Evolutionary conservation across 2,797 vertebrate species (phyloP).

Genomic region (Squalus acanthias): DNA sequence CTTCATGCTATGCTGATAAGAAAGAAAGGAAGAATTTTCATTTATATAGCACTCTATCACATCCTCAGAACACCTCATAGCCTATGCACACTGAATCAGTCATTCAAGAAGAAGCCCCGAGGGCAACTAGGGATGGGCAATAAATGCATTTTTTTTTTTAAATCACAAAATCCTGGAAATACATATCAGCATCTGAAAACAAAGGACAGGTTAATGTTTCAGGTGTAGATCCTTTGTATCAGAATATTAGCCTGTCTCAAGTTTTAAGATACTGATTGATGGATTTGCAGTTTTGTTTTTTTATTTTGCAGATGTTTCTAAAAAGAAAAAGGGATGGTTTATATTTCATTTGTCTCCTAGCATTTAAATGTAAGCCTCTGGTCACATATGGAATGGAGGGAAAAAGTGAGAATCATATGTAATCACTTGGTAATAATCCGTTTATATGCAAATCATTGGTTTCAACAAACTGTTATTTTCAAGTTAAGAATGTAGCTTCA

Average conservation of each 20-base stretch:
- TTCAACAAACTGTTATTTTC: background rate
- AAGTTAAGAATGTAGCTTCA: background rate
- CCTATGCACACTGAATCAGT: background rate
- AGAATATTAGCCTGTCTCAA: background rate
- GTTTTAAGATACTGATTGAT: background rate
- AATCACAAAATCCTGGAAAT: background rate
- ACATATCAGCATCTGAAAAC: background rate
- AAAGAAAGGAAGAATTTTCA: background rate
- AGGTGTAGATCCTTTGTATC: background rate
- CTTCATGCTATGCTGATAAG: background rate
- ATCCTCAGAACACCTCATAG: background rate
- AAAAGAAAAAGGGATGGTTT: background rate
- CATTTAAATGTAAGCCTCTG: background rate
- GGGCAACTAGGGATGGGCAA: background rate
- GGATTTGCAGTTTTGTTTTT: background rate
- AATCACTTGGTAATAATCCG: background rate
- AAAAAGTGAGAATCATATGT: background rate
- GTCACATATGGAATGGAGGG: background rate
- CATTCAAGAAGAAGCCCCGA: background rate
- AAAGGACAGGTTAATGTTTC: background rate
- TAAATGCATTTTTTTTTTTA: background rate
- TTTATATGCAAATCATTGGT: slow-evolving; percentile 22
- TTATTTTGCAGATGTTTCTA: background rate
- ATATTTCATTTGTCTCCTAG: background rate
- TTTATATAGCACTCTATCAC: background rate